These are phyloP conservation scores for Caligus rogercresseyi DNA, from an alignment of 1,140 invertebrate genomes.

Conservation along the genomic window DNA sequence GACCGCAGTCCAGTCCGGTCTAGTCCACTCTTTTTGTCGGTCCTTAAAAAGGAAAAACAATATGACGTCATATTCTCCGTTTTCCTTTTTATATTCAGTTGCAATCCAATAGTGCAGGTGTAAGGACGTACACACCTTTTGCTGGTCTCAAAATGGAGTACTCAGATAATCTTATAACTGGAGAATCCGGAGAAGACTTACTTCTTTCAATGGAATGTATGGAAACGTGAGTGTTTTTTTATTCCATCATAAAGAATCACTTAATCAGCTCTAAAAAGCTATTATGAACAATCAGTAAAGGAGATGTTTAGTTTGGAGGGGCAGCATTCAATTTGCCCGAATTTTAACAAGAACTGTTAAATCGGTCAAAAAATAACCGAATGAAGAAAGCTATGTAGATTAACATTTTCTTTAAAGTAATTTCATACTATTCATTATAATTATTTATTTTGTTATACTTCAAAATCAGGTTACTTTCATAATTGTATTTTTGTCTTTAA, in stretches of 20 bases:
- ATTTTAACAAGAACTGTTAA: no score
- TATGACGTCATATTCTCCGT: neutral
- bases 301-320: no score
- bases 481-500: no score
- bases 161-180: neutral
- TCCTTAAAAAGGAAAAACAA: neutral
- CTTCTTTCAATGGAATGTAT: neutral
- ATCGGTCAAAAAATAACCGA: no score
- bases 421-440: no score
- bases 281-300: neutral
- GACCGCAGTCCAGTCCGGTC: neutral
- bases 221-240: neutral
- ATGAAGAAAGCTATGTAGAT: no score
- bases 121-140: neutral
- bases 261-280: neutral
- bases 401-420: no score
- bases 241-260: neutral
- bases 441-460: no score
- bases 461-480: no score
- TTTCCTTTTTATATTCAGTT: neutral
- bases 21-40: neutral
- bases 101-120: neutral
- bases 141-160: neutral
- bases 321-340: no score
- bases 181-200: neutral